phyloP scores from a whole-genome alignment of 2,888 invertebrate species.

The Agonum fuliginosum region DNA sequence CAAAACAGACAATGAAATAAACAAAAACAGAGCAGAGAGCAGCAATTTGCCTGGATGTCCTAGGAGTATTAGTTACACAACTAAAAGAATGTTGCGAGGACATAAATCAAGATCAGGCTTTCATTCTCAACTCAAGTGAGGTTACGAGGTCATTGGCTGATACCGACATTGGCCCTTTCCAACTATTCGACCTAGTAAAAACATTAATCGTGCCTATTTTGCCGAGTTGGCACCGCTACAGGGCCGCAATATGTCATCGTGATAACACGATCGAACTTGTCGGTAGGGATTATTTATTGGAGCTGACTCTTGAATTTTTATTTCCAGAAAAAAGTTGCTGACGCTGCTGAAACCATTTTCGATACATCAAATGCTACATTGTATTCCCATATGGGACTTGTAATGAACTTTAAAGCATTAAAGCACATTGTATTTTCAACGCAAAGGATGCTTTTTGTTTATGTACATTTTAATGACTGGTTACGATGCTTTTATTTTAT shows the following conservation, averaged over 20 bases:
- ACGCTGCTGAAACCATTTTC: constrained; percentile 1
- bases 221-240: constrained; percentile 38
- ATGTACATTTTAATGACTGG: not conserved
- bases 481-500: not conserved
- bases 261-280: constrained; percentile 47
- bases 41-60: not conserved
- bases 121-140: constrained; percentile 4
- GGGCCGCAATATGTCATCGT: constrained; percentile 40
- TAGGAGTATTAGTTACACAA: not conserved
- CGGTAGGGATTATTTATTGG: constrained; percentile 33
- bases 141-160: constrained; percentile 4
- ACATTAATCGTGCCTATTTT: constrained; percentile 48
- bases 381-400: not conserved
- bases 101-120: constrained; percentile 3
- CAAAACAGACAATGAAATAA: constrained; percentile 2
- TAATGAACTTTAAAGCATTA: constrained; percentile 36
- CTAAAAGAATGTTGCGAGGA: constrained; percentile 3
- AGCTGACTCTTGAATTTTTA: constrained; percentile 55
- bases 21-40: not conserved
- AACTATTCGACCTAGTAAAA: constrained; percentile 45
- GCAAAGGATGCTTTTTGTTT: constrained; percentile 14
- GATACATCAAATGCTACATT: constrained; percentile 30
- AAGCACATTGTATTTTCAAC: not conserved
- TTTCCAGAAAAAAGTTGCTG: constrained; percentile 41
- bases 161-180: not conserved